Evolutionary conservation across 2,113 vertebrate species (phyloP).

Genomic region (Barbus barbus): DNA sequence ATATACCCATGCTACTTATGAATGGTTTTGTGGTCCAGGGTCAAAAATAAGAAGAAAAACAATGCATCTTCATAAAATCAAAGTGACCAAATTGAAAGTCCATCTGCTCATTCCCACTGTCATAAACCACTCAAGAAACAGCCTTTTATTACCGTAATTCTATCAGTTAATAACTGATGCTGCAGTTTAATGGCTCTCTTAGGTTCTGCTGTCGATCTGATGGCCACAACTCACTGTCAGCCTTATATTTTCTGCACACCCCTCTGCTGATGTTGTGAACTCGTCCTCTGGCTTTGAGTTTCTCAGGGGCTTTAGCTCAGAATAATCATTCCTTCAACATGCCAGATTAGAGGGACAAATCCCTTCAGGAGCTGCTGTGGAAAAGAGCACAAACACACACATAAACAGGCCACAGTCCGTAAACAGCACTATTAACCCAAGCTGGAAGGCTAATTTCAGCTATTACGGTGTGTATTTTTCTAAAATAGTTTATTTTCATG

Average conservation of each 20-base stretch:
- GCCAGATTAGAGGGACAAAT: conserved; percentile 29
- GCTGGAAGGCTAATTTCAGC: not conserved
- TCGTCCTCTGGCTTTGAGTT: not conserved
- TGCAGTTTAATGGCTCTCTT: not conserved
- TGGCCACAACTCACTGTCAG: not conserved
- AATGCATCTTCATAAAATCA: not conserved
- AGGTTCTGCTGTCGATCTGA: not conserved
- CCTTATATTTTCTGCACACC: not conserved
- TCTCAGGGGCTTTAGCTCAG: conserved; percentile 17
- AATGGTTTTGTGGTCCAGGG: no score
- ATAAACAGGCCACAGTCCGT: no score
- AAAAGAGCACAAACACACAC: not conserved
- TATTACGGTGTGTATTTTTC: not conserved
- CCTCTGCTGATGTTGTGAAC: not conserved
- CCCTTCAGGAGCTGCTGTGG: conserved; percentile 26
- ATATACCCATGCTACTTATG: no score
- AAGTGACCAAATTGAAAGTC: not conserved
- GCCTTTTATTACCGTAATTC: not conserved
- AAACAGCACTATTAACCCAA: not conserved
- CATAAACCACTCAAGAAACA: not conserved
- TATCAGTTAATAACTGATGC: not conserved
- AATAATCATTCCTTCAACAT: conserved; percentile 35
- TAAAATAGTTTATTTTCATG: not conserved
- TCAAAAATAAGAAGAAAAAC: no score
- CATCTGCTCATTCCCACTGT: not conserved